A percentile compares a stretch with the other conserved stretches of the same genome.
Conservation (phyloP, 2,797 vertebrate species). For the Cossypha caffra region DNA sequence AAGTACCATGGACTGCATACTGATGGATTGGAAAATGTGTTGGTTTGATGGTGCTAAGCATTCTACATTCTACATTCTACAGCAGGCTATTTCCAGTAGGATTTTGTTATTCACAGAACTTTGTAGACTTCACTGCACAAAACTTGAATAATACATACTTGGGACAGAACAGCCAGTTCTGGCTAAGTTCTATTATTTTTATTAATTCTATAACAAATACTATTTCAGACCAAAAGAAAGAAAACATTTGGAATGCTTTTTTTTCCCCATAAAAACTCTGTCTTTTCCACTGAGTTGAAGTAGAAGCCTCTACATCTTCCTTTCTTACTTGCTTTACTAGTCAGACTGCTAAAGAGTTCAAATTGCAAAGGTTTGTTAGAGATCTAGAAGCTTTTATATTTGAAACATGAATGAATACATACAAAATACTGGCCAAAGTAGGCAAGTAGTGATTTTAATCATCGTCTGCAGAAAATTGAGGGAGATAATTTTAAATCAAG, state of each 20-base stretch:
- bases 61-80: background rate
- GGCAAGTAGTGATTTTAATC: background rate
- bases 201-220: background rate
- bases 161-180: background rate
- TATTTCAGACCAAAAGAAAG: background rate
- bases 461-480: background rate
- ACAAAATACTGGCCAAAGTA: background rate
- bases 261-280: rapidly evolving
- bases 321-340: background rate
- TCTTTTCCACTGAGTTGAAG: background rate
- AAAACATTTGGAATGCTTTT: background rate
- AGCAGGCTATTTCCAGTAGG: background rate
- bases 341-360: background rate
- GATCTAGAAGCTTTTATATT: background rate
- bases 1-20: background rate
- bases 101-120: background rate
- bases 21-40: background rate
- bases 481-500: background rate
- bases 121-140: background rate
- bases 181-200: background rate
- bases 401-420: background rate
- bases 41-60: background rate
- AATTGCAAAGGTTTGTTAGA: background rate
- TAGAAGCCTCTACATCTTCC: background rate
- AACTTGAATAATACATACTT: background rate